A percentile compares a stretch with the other conserved stretches of the same genome.
phyloP scores from a whole-genome alignment of 2,113 vertebrate species.

The Rhipidura dahli region DNA sequence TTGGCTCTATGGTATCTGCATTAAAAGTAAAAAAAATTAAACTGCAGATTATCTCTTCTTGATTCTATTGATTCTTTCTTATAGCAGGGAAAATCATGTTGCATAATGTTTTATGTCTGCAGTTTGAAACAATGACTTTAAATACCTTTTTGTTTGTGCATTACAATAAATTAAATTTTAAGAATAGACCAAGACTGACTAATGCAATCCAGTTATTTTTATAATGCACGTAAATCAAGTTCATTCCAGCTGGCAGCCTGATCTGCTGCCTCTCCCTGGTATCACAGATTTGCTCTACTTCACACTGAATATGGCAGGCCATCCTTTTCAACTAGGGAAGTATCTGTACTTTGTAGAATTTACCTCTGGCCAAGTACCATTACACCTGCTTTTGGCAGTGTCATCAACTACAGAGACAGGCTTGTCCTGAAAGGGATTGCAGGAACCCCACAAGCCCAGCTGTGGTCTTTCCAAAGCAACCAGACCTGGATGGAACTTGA shows the following conservation, averaged over 20 bases:
- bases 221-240: background rate
- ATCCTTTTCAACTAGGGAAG: background rate
- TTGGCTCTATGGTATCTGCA: background rate
- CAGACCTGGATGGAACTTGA: background rate
- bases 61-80: background rate
- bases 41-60: background rate
- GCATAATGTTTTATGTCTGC: background rate
- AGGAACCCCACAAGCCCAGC: background rate
- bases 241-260: background rate
- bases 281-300: background rate
- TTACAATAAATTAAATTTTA: background rate
- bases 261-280: background rate
- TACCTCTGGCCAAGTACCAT: background rate
- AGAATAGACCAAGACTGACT: background rate
- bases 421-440: background rate
- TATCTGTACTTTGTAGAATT: background rate
- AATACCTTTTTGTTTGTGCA: background rate
- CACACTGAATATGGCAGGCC: background rate
- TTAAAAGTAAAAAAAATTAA: background rate
- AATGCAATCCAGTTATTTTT: background rate
- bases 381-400: background rate
- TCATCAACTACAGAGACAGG: background rate
- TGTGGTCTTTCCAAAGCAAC: background rate
- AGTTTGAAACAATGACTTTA: background rate
- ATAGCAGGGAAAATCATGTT: background rate